These are phyloP conservation scores for Coenonympha glycerion DNA, from an alignment of 2,888 invertebrate species.

Conservation along the genomic window DNA sequence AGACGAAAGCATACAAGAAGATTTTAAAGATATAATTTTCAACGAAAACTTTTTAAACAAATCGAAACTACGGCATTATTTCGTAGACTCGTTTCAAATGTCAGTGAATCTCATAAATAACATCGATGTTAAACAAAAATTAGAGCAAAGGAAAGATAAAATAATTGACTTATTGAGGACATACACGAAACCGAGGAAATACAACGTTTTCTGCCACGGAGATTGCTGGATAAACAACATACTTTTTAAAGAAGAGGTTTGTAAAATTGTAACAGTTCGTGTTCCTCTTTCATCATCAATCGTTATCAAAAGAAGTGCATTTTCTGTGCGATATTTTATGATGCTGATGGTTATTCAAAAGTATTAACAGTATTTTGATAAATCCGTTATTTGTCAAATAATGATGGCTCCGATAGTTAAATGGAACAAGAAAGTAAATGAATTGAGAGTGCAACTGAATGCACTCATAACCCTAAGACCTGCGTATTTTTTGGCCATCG, in stretches of 20 bases:
- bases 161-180: conserved; percentile 46
- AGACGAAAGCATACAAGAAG: conserved; percentile 33
- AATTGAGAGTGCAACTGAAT: no score
- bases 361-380: no score
- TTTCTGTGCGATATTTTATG: no score
- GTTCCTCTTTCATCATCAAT: no score
- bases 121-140: conserved; percentile 40
- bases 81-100: conserved; percentile 51
- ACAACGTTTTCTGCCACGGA: conserved; percentile 60
- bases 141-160: conserved; percentile 39
- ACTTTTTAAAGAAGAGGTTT: conserved; percentile 48
- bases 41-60: conserved; percentile 52
- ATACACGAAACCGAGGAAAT: conserved; percentile 42
- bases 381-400: no score
- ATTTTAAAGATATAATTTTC: conserved; percentile 53
- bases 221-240: conserved; percentile 64
- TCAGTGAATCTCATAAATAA: conserved; percentile 46
- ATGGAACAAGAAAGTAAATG: no score
- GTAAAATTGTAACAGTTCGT: no score
- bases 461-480: no score
- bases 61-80: conserved; percentile 53
- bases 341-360: no score
- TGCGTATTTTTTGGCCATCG: no score
- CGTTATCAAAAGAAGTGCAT: no score
- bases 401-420: no score